A percentile compares a stretch with the other conserved stretches of the same genome.
These are phyloP conservation scores for Dicyema japonicum DNA, from an alignment of 1,140 invertebrate species.

Conservation along the genomic window DNA sequence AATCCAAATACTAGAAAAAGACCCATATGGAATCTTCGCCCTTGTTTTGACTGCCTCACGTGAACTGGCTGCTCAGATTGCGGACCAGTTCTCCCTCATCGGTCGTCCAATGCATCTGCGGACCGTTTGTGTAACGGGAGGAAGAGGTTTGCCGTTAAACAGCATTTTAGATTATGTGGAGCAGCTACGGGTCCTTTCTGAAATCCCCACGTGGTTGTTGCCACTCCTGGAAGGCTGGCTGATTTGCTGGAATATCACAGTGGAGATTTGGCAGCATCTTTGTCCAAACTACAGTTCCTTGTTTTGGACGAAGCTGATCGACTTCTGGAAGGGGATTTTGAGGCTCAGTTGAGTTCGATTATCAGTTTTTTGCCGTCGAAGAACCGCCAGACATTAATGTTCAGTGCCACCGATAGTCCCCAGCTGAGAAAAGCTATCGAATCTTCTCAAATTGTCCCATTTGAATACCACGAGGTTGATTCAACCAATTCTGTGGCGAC, in stretches of 20 bases:
- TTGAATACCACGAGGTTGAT: not conserved
- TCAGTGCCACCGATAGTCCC: conserved; percentile 19
- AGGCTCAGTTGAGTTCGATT: conserved; percentile 15
- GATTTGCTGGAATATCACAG: conserved; percentile 6
- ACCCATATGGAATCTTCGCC: conserved; percentile 19
- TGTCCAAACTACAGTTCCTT: conserved; percentile 6
- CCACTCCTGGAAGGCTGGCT: conserved; percentile 19
- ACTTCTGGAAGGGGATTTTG: conserved; percentile 19
- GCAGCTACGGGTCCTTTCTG: conserved; percentile 2
- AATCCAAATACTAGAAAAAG: conserved; percentile 25
- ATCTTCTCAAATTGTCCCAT: conserved; percentile 1
- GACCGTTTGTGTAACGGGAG: conserved; percentile 15
- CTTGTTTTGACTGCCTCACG: conserved; percentile 18
- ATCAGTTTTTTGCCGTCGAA: conserved; percentile 11
- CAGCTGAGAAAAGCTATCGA: conserved; percentile 8
- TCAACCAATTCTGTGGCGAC: not conserved
- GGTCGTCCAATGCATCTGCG: conserved; percentile 13
- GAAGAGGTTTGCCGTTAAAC: conserved; percentile 8
- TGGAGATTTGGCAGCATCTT: not conserved
- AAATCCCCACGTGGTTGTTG: conserved; percentile 17
- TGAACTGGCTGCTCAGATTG: conserved; percentile 32
- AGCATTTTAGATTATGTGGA: conserved; percentile 1
- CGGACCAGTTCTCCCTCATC: conserved; percentile 30
- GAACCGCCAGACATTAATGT: conserved; percentile 19
- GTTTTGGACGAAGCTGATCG: conserved; percentile 21